Base-by-base conservation (phyloP, 1,140 invertebrate genomes). In the Drosophila aff. region DNA sequence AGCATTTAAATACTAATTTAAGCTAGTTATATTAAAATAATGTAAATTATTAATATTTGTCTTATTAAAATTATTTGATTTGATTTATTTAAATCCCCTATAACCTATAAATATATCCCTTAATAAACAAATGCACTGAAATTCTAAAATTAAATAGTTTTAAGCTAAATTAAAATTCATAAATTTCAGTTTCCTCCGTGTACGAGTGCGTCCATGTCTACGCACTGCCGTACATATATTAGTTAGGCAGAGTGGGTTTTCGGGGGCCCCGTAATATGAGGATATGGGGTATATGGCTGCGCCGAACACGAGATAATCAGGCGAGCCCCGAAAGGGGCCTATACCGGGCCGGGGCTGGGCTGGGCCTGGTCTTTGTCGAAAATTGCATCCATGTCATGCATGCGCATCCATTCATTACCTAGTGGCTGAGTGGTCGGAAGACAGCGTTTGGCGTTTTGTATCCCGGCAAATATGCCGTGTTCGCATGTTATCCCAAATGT, bases 331-430 rank as follows among this genome's bases (percentile, higher is more conserved):
- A 76, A 86, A 65, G 65, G 69, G 75, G 68, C 41, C 36, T 52
- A 58, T 10, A 1, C 33, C 21, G 4, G 28, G 28, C 49, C 4
- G 9, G 49, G 49, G 49, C 16, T 28, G 15, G 16, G 16, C 33
- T 9, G 52, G 33, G 44, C 46, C 61, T 21, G 41, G 18, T 60
- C 59, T 40, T 83, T 82, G 84, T 74, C 83, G 80, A 89, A 87
- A 87, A 87, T 87, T 87, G 83, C 84, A 82, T 89, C 84, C 83
- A 87, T 87, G 83, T 87, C 83, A 89, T 87, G 82, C 83, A 87
- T 82, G 81, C 83, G 82, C 82, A 84, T 84, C 82, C 82, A 85
- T 85, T 85, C 82, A 85, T 85, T 85, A 85, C 82, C 82, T 79
- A 75, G 79, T 82, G 81, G 82, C 79, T 86, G 82, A 86, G 76